Evolutionary conservation across 1,140 invertebrate species (phyloP), one percentile per base, ranked within the genome.

Genomic region (Aricia agestis): DNA sequence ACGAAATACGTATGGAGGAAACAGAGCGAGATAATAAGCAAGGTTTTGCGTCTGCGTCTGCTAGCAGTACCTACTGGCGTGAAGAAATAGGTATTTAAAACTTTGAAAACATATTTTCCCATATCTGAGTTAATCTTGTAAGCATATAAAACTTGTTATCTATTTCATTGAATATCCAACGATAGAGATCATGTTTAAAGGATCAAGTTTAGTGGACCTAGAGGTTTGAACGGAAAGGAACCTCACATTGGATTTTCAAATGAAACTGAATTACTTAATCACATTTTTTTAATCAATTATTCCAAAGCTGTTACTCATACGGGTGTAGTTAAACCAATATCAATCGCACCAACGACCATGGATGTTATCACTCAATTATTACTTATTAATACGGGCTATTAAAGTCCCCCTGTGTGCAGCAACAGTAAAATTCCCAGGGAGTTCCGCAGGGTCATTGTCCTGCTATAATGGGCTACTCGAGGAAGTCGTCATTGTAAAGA

Each of bases 401-500:
- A 63, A 63, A 63, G 59, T 63, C 59, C 59, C 31, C 68, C 58
- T 59, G 32, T 31, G 42, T 63, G 17, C 19, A 58, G 68, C 25
- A 61, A 61, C 68, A 25, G 45, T 68, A 61, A 11, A 63, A 63
- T 63, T 63, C 19, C 67, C 31, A 61, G 58, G 57, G 68, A 59
- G 32, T 36, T 36, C 58, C 68, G 36, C 57, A 69, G 25, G 59
- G 68, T 57, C 68, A 69, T 61, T 69, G 68, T 61, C 57, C 68
- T 36, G 67, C 52, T 36, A 41, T 61, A 59, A 36, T 69, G 58
- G 52, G 32, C 17, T 59, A 69, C 52, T 68, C 67, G 42, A 68
- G 67, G 67, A 69, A 69, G 68, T 69, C 67, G 67, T 68, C 19
- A 69, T 61, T 41, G 25, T 61, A 61, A 17, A 32, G 58, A 58